phyloP scores from a whole-genome alignment of 1,140 invertebrate genomes.

The Scylla paramamosain region DNA sequence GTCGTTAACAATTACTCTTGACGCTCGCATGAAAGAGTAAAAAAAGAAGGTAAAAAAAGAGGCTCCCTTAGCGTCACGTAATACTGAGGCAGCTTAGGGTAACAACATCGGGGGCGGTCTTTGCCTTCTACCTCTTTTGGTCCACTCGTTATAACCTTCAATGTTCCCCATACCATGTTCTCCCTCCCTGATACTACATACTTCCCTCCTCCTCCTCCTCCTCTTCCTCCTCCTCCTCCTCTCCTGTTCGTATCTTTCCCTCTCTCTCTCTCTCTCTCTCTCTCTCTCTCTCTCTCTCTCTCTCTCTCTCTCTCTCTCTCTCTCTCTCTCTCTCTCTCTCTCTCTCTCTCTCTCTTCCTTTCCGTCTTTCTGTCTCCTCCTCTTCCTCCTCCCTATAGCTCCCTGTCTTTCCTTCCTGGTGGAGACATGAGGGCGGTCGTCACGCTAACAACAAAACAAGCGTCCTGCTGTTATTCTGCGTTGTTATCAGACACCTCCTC shows the following conservation, averaged over 20 bases:
- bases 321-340: neutral
- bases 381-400: neutral
- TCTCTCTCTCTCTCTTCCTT: neutral
- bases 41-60: neutral
- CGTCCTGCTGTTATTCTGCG: too few species aligned
- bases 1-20: slow-evolving; percentile 41
- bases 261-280: slow-evolving; percentile 29
- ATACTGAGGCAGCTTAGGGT: neutral
- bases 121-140: neutral
- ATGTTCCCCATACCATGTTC: neutral
- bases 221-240: neutral
- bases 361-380: neutral
- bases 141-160: neutral
- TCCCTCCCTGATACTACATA: neutral
- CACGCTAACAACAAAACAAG: too few species aligned
- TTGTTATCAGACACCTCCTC: too few species aligned
- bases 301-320: neutral
- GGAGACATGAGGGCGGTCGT: neutral
- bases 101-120: neutral
- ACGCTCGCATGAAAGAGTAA: neutral
- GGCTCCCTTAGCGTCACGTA: slow-evolving; percentile 32
- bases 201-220: neutral
- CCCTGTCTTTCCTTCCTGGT: slow-evolving; percentile 5
- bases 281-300: slow-evolving; percentile 9
- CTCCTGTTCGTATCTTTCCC: neutral